Conservation (phyloP, 2,888 invertebrate genomes). For the Rapana venosa region DNA sequence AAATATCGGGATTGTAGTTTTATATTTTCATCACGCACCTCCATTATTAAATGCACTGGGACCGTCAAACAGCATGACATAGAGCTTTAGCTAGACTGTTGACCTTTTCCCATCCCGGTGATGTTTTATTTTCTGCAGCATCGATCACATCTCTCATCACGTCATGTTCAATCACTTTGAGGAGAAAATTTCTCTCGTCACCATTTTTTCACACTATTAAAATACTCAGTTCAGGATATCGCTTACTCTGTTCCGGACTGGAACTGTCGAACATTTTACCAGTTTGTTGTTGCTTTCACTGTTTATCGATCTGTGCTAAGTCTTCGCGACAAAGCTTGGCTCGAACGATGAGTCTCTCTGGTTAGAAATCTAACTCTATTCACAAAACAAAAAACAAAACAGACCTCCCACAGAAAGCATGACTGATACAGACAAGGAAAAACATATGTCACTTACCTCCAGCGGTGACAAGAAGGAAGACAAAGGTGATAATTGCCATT, state of each 20-base stretch:
- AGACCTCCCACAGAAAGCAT: background rate
- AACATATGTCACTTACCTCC: background rate
- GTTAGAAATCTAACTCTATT: background rate
- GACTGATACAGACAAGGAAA: background rate
- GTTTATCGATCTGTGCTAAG: slow-evolving; percentile 14
- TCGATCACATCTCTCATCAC: background rate
- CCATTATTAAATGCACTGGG: too few species aligned
- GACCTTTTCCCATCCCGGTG: background rate
- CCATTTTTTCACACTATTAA: too few species aligned
- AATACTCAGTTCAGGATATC: too few species aligned
- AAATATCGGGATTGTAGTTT: too few species aligned
- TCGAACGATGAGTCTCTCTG: too few species aligned
- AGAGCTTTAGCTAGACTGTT: too few species aligned
- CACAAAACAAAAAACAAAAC: background rate
- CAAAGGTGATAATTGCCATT: slow-evolving; percentile 1
- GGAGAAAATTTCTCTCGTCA: too few species aligned
- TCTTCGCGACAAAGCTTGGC: background rate
- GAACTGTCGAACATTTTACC: background rate
- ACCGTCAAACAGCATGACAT: too few species aligned
- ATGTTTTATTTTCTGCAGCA: background rate
- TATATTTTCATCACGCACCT: too few species aligned
- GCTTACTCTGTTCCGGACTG: too few species aligned
- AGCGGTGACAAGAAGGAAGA: background rate
- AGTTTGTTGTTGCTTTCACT: background rate
- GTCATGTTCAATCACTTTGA: too few species aligned